These are phyloP conservation scores for Orcinus orca DNA, from an alignment of 2,113 vertebrate genomes.

Conservation along the genomic window DNA sequence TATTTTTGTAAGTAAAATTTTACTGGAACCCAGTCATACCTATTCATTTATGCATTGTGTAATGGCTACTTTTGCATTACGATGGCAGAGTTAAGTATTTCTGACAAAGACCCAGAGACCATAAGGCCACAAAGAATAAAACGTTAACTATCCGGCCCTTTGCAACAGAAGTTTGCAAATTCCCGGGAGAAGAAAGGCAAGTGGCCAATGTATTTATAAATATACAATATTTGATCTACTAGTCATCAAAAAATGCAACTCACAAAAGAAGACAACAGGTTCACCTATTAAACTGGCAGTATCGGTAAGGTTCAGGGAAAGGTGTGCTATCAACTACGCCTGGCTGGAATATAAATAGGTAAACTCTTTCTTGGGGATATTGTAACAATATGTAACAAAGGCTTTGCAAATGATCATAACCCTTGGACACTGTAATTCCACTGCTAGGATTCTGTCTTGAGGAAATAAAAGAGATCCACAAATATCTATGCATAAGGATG, in stretches of 20 bases:
- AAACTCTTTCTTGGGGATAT: background rate
- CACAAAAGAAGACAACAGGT: background rate
- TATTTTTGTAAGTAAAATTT: background rate
- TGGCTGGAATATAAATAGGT: background rate
- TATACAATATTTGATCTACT: background rate
- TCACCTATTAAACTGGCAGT: background rate
- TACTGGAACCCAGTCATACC: background rate
- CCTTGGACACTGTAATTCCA: background rate
- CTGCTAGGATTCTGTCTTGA: background rate
- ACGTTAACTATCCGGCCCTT: background rate
- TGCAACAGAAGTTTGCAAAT: background rate
- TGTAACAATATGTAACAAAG: background rate
- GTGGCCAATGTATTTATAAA: background rate
- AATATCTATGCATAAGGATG: background rate
- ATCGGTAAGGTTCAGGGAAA: background rate
- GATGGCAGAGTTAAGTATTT: background rate
- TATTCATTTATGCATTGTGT: background rate
- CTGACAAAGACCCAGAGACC: background rate
- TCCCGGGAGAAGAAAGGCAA: background rate
- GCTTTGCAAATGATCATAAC: background rate
- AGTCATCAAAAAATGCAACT: constrained; percentile 4
- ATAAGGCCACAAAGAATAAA: background rate
- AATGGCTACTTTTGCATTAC: background rate
- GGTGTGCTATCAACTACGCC: background rate
- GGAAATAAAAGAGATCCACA: background rate